Percentiles rank a stretch among this genome's conserved stretches.
Evolutionary conservation across 2,888 invertebrate genomes (phyloP).

Genomic region (Leuctra nigra): DNA sequence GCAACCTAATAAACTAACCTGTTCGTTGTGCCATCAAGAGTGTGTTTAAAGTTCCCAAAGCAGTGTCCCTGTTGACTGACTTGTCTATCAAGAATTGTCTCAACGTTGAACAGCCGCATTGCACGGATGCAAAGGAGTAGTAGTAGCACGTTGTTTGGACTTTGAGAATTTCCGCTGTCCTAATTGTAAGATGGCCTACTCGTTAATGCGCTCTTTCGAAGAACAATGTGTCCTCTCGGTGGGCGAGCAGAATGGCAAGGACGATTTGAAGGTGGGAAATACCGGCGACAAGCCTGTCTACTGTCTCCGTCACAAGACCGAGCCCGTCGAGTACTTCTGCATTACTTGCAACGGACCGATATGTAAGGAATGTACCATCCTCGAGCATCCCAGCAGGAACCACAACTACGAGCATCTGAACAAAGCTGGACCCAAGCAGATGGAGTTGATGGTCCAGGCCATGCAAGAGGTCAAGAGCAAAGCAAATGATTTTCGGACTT

Average conservation of each 20-base stretch:
- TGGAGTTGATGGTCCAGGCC: constrained; percentile 72
- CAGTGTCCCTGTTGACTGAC: constrained; percentile 61
- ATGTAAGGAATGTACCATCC: constrained; percentile 89
- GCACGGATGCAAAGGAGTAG: constrained; percentile 91
- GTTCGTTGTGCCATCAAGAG: constrained; percentile 58
- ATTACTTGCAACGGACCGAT: constrained; percentile 87
- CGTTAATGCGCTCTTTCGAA: constrained; percentile 98
- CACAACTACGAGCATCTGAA: constrained; percentile 86
- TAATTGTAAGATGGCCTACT: constrained; percentile 97
- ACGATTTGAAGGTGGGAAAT: constrained; percentile 40
- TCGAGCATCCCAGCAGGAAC: constrained; percentile 73
- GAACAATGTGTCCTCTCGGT: constrained; percentile 78
- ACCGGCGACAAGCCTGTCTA: constrained; percentile 55
- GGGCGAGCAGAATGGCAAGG: constrained; percentile 36
- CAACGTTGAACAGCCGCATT: constrained; percentile 53
- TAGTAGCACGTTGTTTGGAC: constrained; percentile 92
- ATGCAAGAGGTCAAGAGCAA: constrained; percentile 83
- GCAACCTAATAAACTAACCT: constrained; percentile 63
- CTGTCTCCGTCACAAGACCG: constrained; percentile 85
- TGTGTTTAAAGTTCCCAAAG: constrained; percentile 48
- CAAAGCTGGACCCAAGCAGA: constrained; percentile 73
- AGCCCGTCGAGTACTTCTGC: constrained; percentile 89
- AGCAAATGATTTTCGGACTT: constrained; percentile 78
- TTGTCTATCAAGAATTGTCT: constrained; percentile 48
- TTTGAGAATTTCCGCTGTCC: constrained; percentile 94